Evolutionary conservation across 2,113 vertebrate species (phyloP), one percentile per base, ranked within the genome.

Genomic region (Microtus oregoni): DNA sequence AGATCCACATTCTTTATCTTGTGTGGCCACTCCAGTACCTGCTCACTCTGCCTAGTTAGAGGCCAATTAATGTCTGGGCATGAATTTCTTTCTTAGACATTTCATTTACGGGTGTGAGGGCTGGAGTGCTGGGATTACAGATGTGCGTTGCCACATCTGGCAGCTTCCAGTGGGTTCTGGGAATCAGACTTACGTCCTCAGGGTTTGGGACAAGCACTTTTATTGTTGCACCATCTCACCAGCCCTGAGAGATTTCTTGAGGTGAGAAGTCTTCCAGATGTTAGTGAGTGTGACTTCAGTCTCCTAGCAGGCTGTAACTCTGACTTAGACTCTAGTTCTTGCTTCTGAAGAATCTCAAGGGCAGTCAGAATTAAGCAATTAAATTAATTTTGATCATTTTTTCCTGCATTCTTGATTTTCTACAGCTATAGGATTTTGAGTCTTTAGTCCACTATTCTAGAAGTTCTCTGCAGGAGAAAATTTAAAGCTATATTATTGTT

Each of bases 201-300:
- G 35, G 79, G 11, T 61, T 61, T 5, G 14, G 52, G 52, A 22
- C 11, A n/a, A 58, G 22, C 3, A 4, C 20, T 38, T 82, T 26
- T 38, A n/a, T 58, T 58, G 52, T 20, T 38, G 32, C n/a, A 5
- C 20, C 55, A 28, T 14, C 79, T 61, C 35, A 38, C 20, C 79
- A 26, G 35, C 79, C 65, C 20, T 79, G 32, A 93, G 52, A 67
- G 67, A 50, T 38, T 75, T 70, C 13, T 44, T 35, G 26, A 70
- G 28, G 73, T 44, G 63, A 8, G 41, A 17, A 63, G 17, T 14
- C 9, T 22, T 35, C 14, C 26, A 13, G 41, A 14, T 7, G 82
- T 13, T 41, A 6, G 24, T 4, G n/a, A 68, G 20, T 28, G 6
- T 14, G 52, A 30, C 1, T 0, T 47, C 30, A 5, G 3, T 3